These are phyloP conservation scores for Poeciliopsis turrubarensis DNA, from an alignment of 2,113 vertebrate species.

Conservation along the genomic window DNA sequence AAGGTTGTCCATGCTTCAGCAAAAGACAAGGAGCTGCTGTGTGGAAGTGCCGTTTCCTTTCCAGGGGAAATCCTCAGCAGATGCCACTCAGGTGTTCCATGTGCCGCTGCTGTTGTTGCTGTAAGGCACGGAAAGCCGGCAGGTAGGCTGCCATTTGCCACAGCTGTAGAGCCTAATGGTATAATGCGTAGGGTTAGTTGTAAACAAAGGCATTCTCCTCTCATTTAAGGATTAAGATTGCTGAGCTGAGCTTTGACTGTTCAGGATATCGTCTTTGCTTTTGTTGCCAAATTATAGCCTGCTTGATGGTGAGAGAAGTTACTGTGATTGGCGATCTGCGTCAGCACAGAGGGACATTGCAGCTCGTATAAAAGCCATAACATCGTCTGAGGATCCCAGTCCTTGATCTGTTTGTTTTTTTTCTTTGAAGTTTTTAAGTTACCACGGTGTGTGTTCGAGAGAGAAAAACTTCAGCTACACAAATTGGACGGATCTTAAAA, in stretches of 20 bases:
- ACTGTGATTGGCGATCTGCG: conserved; percentile 16
- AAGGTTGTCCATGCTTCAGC: conserved; percentile 37
- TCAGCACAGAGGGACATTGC: conserved; percentile 7
- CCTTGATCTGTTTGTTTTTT: conserved; percentile 11
- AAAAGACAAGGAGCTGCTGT: conserved; percentile 37
- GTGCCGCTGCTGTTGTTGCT: conserved; percentile 73
- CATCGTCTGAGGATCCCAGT: background rate
- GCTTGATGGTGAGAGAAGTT: conserved; percentile 5
- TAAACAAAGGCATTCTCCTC: conserved; percentile 29
- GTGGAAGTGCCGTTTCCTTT: conserved; percentile 25
- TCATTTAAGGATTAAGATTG: conserved; percentile 26
- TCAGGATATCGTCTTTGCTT: conserved; percentile 31
- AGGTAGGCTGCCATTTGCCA: conserved; percentile 75
- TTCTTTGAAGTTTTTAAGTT: conserved; percentile 14
- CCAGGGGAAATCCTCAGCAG: conserved; percentile 50
- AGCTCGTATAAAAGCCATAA: background rate
- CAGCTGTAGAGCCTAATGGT: conserved; percentile 1
- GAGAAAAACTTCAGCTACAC: conserved; percentile 37
- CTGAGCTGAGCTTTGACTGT: conserved; percentile 25
- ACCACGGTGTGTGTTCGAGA: conserved; percentile 12
- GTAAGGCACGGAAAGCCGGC: conserved; percentile 75
- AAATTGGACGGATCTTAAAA: conserved; percentile 28
- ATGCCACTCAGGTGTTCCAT: conserved; percentile 80
- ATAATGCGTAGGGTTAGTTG: conserved; percentile 15
- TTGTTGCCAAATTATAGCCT: conserved; percentile 42